These are phyloP conservation scores for Fringilla coelebs DNA, from an alignment of 2,797 vertebrate species.

Conservation along the genomic window DNA sequence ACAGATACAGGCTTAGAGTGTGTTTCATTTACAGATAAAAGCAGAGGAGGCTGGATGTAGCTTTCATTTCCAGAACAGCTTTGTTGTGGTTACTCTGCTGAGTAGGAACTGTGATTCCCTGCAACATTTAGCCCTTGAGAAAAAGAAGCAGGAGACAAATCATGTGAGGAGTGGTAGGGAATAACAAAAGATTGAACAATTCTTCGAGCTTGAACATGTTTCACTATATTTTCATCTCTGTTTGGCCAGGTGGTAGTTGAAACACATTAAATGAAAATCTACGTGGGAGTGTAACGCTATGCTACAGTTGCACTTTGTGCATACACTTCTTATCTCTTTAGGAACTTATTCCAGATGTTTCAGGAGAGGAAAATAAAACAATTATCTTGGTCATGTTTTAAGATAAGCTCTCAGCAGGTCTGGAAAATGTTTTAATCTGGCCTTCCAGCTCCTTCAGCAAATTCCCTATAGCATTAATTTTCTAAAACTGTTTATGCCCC, in stretches of 20 bases:
- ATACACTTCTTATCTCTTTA: slow-evolving; percentile 52
- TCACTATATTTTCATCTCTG: slow-evolving; percentile 39
- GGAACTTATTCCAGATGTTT: slow-evolving; percentile 62
- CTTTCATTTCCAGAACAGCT: slow-evolving; percentile 52
- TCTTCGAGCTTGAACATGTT: slow-evolving; percentile 46
- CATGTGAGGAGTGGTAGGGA: slow-evolving; percentile 40
- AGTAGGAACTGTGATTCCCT: slow-evolving; percentile 33
- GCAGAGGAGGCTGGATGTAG: slow-evolving; percentile 40
- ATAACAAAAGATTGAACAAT: slow-evolving; percentile 38
- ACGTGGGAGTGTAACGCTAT: slow-evolving; percentile 31
- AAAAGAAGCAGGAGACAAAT: slow-evolving; percentile 46
- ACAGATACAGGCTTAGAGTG: not conserved
- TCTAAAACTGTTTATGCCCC: not conserved
- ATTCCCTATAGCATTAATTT: slow-evolving; percentile 46
- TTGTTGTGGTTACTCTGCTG: slow-evolving; percentile 44
- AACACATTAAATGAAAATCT: slow-evolving; percentile 56
- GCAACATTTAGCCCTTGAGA: slow-evolving; percentile 49
- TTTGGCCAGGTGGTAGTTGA: slow-evolving; percentile 41
- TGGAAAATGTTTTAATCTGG: slow-evolving; percentile 57
- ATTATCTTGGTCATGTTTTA: slow-evolving; percentile 59
- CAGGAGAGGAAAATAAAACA: slow-evolving; percentile 54
- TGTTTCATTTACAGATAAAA: slow-evolving; percentile 52
- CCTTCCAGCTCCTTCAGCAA: slow-evolving; percentile 52
- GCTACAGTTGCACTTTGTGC: slow-evolving; percentile 32
- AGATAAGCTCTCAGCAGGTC: slow-evolving; percentile 60